Evolutionary conservation across 2,888 invertebrate genomes (phyloP).

Genomic region (Zele albiditarsus): DNA sequence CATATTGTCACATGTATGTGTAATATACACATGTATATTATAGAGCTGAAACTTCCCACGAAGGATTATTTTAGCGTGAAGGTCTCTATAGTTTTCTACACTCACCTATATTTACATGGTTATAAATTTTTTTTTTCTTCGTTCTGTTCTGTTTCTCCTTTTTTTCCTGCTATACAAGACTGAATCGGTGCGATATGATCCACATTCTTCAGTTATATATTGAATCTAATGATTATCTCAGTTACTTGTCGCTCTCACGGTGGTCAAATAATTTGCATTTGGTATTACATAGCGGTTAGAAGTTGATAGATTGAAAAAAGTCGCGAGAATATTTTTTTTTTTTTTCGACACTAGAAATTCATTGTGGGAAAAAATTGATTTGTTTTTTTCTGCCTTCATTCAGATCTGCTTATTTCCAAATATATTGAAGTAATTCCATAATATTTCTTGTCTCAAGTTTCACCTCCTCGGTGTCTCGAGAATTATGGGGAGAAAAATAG

Average conservation of each 20-base stretch:
- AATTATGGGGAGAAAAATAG: background rate
- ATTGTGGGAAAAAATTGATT: too few relatives aligned
- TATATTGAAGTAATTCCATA: too few relatives aligned
- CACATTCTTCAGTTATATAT: background rate
- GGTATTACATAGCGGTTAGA: background rate
- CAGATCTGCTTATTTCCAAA: too few relatives aligned
- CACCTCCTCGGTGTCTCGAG: too few relatives aligned
- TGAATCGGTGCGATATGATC: background rate
- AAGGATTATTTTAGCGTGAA: constrained; percentile 31
- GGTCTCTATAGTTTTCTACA: constrained; percentile 33
- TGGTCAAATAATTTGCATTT: constrained; percentile 11
- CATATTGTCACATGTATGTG: background rate
- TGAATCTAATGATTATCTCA: constrained; percentile 27
- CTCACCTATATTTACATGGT: background rate
- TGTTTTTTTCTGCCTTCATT: too few relatives aligned
- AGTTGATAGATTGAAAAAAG: background rate
- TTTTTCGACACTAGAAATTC: too few relatives aligned
- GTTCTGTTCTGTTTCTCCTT: too few relatives aligned
- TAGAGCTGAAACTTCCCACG: constrained; percentile 34
- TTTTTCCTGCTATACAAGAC: background rate
- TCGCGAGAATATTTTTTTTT: background rate
- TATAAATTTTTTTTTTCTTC: constrained; percentile 7
- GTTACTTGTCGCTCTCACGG: constrained; percentile 17
- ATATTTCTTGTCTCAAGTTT: too few relatives aligned
- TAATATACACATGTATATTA: background rate